Evolutionary conservation across 2,888 invertebrate species (phyloP).

Genomic region (Ceratothoa steindachneri): DNA sequence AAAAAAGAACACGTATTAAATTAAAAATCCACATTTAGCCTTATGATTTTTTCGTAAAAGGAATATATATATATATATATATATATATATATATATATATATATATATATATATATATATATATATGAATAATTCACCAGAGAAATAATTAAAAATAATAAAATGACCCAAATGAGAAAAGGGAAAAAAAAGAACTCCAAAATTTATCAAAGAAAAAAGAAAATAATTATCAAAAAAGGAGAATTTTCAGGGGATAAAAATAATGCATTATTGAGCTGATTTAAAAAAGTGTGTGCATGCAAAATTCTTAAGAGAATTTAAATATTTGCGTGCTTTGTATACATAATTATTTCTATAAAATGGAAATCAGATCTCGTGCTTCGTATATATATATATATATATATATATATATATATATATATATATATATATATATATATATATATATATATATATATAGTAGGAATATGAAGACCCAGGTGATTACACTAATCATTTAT

Average conservation of each 20-base stretch:
- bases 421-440: background rate
- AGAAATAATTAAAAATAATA: background rate
- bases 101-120: conserved; percentile 12
- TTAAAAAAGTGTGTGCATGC: background rate
- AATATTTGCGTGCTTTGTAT: background rate
- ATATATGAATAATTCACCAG: background rate
- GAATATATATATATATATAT: background rate
- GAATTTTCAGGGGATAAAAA: background rate
- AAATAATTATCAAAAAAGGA: background rate
- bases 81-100: conserved; percentile 10
- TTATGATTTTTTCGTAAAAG: too few species aligned
- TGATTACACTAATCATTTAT: too few species aligned
- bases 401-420: background rate
- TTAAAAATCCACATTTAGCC: too few species aligned
- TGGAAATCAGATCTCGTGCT: too few species aligned
- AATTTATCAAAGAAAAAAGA: background rate
- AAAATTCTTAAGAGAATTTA: background rate
- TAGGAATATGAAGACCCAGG: too few species aligned
- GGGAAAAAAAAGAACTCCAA: background rate
- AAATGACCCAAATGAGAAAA: background rate
- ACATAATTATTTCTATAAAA: background rate
- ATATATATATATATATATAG: too few species aligned
- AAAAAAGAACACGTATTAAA: too few species aligned
- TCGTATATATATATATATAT: background rate
- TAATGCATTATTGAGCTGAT: background rate